These are phyloP conservation scores for Malurus cyaneus DNA, from an alignment of 2,113 vertebrate genomes.

Conservation along the genomic window DNA sequence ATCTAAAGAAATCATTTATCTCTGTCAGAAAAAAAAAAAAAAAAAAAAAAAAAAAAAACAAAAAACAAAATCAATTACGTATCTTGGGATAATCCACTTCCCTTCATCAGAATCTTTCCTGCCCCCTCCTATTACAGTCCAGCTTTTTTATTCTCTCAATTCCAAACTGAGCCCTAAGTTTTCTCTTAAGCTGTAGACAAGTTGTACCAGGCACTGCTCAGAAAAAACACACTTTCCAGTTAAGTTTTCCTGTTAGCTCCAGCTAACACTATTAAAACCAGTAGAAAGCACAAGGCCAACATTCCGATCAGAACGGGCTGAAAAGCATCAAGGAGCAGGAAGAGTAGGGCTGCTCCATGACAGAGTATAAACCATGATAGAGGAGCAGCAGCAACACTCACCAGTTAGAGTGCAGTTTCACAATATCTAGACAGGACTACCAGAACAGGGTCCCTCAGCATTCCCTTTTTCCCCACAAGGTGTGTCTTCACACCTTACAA, in stretches of 20 bases:
- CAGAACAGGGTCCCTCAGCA: not conserved
- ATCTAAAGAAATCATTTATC: constrained; percentile 35
- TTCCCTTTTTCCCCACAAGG: not conserved
- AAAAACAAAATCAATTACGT: not conserved
- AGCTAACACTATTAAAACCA: not conserved
- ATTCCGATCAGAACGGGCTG: not conserved
- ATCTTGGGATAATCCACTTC: not conserved
- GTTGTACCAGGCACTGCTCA: not conserved
- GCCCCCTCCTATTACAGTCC: not conserved
- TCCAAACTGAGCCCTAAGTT: not conserved
- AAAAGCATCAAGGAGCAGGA: not conserved
- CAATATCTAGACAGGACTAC: not conserved
- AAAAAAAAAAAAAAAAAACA: too few relatives aligned
- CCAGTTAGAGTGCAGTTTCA: not conserved
- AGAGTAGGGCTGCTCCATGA: not conserved
- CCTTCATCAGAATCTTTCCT: not conserved
- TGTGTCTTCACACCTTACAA: not conserved
- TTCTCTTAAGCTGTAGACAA: not conserved
- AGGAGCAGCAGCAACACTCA: not conserved
- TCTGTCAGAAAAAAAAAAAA: not conserved
- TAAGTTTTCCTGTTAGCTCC: not conserved
- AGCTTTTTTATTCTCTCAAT: not conserved
- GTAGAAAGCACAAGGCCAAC: not conserved
- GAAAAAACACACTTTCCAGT: not conserved
- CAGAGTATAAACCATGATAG: not conserved